These are phyloP conservation scores for Drosophila sp. DNA, from an alignment of 1,140 invertebrate genomes.

Conservation along the genomic window DNA sequence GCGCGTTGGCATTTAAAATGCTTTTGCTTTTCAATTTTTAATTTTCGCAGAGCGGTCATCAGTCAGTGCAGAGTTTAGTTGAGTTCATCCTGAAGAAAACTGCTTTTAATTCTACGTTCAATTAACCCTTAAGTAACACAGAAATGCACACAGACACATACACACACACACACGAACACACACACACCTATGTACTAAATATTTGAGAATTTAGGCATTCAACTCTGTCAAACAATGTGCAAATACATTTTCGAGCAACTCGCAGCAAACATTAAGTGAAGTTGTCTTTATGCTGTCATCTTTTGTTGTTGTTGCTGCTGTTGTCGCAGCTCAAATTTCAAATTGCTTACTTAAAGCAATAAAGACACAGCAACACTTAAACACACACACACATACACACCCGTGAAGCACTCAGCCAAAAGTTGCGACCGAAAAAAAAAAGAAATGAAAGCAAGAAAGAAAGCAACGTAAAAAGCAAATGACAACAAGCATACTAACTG, in stretches of 20 bases:
- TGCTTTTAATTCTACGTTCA: conserved; percentile 60
- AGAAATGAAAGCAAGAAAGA: conserved; percentile 21
- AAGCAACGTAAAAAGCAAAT: conserved; percentile 51
- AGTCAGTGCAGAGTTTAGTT: conserved; percentile 27
- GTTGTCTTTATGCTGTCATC: conserved; percentile 31
- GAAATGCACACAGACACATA: conserved; percentile 18
- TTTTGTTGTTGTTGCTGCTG: conserved; percentile 24
- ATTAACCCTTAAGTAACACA: conserved; percentile 74
- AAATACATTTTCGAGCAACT: conserved; percentile 63
- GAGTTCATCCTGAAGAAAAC: conserved; percentile 34
- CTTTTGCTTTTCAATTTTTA: conserved; percentile 45
- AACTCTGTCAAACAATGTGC: conserved; percentile 65
- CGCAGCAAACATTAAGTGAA: conserved; percentile 49
- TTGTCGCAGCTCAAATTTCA: conserved; percentile 72
- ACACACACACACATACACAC: conserved; percentile 17
- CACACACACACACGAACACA: conserved; percentile 44
- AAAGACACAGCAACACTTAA: conserved; percentile 58
- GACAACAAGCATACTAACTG: conserved; percentile 52
- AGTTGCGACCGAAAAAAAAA: conserved; percentile 53
- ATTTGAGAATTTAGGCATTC: too few species aligned
- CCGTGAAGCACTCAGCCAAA: conserved; percentile 66
- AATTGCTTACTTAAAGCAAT: conserved; percentile 81
- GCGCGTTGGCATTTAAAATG: conserved; percentile 36
- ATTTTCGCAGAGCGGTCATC: conserved; percentile 47
- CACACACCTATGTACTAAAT: conserved; percentile 3